phyloP scores from a whole-genome alignment of 1,140 invertebrate species.

The Melanaphis sacchari region DNA sequence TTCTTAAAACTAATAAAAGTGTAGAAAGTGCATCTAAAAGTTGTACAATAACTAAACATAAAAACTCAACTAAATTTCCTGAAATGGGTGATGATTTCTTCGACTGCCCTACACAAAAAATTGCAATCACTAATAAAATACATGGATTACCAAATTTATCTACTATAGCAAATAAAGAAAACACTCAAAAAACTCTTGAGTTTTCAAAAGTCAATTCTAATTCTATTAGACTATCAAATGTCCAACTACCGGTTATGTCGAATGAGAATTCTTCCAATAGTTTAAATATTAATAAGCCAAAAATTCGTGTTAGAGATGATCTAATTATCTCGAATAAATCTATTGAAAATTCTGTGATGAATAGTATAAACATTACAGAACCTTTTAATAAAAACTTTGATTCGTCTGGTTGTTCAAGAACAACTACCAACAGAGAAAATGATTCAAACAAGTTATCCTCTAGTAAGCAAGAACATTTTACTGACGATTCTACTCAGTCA shows the following conservation, averaged over 20 bases:
- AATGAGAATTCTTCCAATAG: neutral
- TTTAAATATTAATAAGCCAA: neutral
- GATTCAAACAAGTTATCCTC: neutral
- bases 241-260: neutral
- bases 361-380: neutral
- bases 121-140: no score
- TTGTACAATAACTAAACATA: no score
- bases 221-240: neutral
- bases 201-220: neutral
- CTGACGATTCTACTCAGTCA: neutral
- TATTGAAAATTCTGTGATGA: neutral
- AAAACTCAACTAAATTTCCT: no score
- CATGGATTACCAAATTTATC: no score
- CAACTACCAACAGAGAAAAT: neutral
- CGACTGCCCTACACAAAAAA: slow-evolving; percentile 22
- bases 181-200: neutral
- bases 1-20: no score
- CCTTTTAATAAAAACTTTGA: neutral
- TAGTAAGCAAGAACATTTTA: neutral
- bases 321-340: neutral
- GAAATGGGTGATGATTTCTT: neutral
- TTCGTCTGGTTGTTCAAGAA: neutral
- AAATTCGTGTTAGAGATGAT: slow-evolving; percentile 8
- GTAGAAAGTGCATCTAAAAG: no score
- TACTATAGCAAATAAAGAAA: no score